These are phyloP conservation scores for Pseudoips prasinana DNA, from an alignment of 2,888 invertebrate genomes.

Conservation along the genomic window DNA sequence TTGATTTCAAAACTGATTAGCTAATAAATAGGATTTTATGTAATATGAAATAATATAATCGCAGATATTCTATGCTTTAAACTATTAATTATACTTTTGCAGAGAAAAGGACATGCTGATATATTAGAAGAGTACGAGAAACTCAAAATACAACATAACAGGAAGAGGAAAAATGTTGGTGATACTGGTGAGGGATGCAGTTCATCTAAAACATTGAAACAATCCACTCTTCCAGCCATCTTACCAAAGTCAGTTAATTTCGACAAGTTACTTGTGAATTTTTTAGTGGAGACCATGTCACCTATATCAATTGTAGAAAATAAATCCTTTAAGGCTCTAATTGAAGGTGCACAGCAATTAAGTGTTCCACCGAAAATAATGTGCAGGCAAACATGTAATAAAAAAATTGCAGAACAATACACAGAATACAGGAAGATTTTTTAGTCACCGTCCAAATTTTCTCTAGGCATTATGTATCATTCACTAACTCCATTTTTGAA, in stretches of 20 bases:
- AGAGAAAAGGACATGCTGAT: constrained; percentile 5
- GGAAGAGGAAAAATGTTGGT: not conserved
- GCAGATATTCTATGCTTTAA: not conserved
- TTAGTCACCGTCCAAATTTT: too few relatives aligned
- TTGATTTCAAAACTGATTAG: constrained; percentile 1
- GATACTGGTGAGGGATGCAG: not conserved
- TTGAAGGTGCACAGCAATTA: constrained; percentile 21
- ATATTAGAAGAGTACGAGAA: constrained; percentile 8
- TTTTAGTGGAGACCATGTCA: constrained; percentile 23
- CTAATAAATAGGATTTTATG: constrained; percentile 2
- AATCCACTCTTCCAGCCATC: constrained; percentile 12
- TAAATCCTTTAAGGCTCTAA: constrained; percentile 22
- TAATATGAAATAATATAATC: constrained; percentile 3
- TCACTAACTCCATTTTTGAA: too few relatives aligned
- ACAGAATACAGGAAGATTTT: too few relatives aligned
- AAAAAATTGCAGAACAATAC: constrained; percentile 2
- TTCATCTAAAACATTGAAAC: constrained; percentile 12
- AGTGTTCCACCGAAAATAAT: constrained; percentile 19
- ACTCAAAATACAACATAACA: constrained; percentile 1
- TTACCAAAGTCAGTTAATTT: constrained; percentile 15
- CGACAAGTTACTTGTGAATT: constrained; percentile 17
- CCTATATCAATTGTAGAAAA: constrained; percentile 23
- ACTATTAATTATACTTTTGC: constrained; percentile 3
- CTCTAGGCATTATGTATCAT: too few relatives aligned
- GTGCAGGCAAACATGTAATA: constrained; percentile 10